phyloP scores from a whole-genome alignment of 2,888 invertebrate genomes.

The Drosophila ustulata region DNA sequence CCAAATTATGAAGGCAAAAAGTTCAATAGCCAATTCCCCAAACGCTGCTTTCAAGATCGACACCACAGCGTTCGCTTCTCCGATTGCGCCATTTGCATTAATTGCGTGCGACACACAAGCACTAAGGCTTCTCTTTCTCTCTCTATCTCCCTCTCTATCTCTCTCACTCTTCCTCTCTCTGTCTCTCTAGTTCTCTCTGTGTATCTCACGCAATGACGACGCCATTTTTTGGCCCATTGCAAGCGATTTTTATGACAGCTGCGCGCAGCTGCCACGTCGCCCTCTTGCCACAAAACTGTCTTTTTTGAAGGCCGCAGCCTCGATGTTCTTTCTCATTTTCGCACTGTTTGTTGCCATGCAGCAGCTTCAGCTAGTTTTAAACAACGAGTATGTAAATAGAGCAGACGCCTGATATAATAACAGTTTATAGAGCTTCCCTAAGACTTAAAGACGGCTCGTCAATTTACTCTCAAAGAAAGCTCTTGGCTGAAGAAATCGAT shows the following conservation, averaged over 20 bases:
- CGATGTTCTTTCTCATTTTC: background rate
- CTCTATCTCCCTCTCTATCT: background rate
- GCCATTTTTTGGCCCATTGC: slow-evolving; percentile 32
- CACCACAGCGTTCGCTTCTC: slow-evolving; percentile 31
- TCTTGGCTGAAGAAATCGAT: background rate
- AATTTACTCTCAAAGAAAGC: background rate
- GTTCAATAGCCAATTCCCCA: slow-evolving; percentile 60
- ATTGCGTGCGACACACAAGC: slow-evolving; percentile 36
- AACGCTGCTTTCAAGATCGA: slow-evolving; percentile 50
- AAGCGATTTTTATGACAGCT: slow-evolving; percentile 27
- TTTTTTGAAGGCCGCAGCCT: slow-evolving; percentile 1
- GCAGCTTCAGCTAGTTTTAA: background rate
- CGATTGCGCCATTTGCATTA: slow-evolving; percentile 57
- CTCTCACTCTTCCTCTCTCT: background rate
- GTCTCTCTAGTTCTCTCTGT: background rate
- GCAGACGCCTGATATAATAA: background rate
- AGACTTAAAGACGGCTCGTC: background rate
- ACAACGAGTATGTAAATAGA: background rate
- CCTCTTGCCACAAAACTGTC: background rate
- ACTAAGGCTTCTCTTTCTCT: background rate
- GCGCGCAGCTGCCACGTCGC: slow-evolving; percentile 10
- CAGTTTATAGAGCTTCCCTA: background rate
- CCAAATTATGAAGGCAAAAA: slow-evolving; percentile 60
- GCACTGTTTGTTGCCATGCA: background rate
- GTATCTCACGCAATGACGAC: slow-evolving; percentile 19